A percentile compares a stretch with the other conserved stretches of the same genome.
These are phyloP conservation scores for Acipenser oxyrinchus DNA, from an alignment of 2,797 vertebrate species.

Conservation along the genomic window DNA sequence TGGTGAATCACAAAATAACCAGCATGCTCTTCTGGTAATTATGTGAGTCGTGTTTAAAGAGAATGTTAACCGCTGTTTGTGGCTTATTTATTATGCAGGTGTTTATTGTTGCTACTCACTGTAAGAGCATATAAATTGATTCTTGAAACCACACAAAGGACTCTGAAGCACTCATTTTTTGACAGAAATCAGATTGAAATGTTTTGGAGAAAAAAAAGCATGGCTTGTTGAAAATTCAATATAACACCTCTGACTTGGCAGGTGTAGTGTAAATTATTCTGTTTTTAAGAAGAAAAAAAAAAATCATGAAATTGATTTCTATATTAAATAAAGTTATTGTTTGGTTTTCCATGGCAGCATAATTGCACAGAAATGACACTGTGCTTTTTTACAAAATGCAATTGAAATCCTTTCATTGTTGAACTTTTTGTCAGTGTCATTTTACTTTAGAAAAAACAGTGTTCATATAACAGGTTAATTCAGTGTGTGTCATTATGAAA, in stretches of 20 bases:
- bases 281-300: background rate
- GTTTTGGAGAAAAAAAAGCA: background rate
- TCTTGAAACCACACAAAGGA: background rate
- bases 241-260: background rate
- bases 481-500: background rate
- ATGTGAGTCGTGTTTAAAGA: background rate
- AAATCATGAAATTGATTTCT: background rate
- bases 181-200: background rate
- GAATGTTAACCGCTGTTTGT: background rate
- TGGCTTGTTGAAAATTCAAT: background rate
- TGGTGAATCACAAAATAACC: background rate
- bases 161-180: background rate
- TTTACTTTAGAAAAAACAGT: background rate
- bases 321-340: background rate
- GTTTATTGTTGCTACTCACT: background rate
- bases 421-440: background rate
- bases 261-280: background rate
- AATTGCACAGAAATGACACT: background rate
- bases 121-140: background rate
- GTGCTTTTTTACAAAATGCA: background rate
- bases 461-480: background rate
- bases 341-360: background rate
- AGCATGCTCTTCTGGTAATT: background rate
- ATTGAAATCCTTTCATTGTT: conserved; percentile 5
- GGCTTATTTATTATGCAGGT: background rate